Conservation (phyloP, 2,797 vertebrate genomes). For the Thalassophryne amazonica region DNA sequence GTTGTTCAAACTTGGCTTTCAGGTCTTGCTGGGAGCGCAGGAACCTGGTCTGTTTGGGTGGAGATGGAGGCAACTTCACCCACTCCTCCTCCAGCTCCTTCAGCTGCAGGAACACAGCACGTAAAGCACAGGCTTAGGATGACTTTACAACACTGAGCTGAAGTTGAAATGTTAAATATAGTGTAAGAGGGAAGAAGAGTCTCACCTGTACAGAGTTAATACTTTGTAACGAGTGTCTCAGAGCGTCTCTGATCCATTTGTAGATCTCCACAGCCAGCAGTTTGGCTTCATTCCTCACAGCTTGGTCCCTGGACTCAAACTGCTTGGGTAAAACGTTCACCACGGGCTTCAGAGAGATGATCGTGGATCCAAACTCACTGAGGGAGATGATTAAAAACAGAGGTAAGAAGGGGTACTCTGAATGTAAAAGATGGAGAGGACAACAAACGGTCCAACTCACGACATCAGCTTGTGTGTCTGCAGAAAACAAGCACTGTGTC, state of each 20-base stretch:
- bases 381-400: not conserved
- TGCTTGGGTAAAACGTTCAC: constrained; percentile 95
- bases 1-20: constrained; percentile 93
- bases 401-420: not conserved
- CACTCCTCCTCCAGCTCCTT: constrained; percentile 98
- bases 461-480: too few species aligned
- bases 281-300: constrained; percentile 95
- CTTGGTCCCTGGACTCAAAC: constrained; percentile 98
- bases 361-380: constrained; percentile 98
- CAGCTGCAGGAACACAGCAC: constrained; percentile 72
- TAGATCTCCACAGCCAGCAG: constrained; percentile 93
- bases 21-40: constrained; percentile 95
- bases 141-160: not conserved
- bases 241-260: constrained; percentile 94
- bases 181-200: too few species aligned
- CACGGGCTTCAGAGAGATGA: constrained; percentile 92
- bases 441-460: not conserved
- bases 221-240: constrained; percentile 88
- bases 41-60: constrained; percentile 90
- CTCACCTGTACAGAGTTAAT: constrained; percentile 95
- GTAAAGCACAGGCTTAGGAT: not conserved
- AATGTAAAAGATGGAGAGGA: not conserved
- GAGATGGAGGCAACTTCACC: constrained; percentile 86
- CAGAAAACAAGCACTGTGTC: too few species aligned
- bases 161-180: not conserved